Base-by-base conservation (phyloP, 2,797 vertebrate genomes). In the Psittacula derbiana region DNA sequence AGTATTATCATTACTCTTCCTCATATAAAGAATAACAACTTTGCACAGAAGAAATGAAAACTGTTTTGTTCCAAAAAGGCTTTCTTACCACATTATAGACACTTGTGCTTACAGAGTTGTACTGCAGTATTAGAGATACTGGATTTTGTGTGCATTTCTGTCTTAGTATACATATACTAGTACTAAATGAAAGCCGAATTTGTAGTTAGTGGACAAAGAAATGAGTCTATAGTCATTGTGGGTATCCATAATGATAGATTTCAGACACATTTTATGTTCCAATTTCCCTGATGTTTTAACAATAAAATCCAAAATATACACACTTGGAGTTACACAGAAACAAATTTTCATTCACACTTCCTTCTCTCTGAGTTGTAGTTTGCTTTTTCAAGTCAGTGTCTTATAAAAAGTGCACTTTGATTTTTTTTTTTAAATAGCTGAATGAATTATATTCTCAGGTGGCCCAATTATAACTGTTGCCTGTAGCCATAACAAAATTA, bases 401-500 rank as follows among this genome's bases (percentile, higher is more conserved):
- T 92, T 81, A 71, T 16, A 82, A 90, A 86, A 97, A 93, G 43
- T 58, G n/a, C 55, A 89, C 79, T 94, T 89, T 67, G 44, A 91
- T 93, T 86, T 83, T 86, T 80, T 31, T 31, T 52, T 85, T 44
- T 38, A 91, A 97, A 95, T 82, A 97, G 88, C 80, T 92, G 93
- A 97, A 95, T 90, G 92, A 97, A 91, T 96, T 94, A 93, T 93
- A 96, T 76, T 97, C 96, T 96, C 96, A 96, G 88, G 96, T 96
- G 95, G 90, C 94, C 91, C 92, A 97, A 97, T 97, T 97, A 97
- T 96, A 97, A 96, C 90, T 95, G 61, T 90, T 95, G 96, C 95
- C 97, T 93, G 82, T 92, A 95, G 96, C 95, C 90, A 96, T 78
- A 96, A 96, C 84, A 95, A 96, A 96, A 97, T 94, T 95, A 96